Evolutionary conservation across 2,888 invertebrate genomes (phyloP).

Genomic region (Tiphia femorata): DNA sequence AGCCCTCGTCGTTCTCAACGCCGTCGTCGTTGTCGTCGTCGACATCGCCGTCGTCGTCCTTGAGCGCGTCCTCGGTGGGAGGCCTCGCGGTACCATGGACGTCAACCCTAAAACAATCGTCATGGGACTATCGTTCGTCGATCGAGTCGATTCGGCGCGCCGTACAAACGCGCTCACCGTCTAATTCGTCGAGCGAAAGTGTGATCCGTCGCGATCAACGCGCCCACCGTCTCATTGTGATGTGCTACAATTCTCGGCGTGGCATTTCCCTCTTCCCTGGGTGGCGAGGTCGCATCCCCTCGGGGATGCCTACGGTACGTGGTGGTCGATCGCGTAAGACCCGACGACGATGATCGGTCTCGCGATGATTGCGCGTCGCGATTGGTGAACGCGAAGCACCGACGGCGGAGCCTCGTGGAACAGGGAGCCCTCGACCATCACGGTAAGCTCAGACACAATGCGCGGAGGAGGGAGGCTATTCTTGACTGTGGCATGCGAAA

Average conservation of each 20-base stretch:
- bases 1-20: not conserved
- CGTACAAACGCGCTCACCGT: not conserved
- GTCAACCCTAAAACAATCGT: too few species aligned
- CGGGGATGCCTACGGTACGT: too few species aligned
- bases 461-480: too few species aligned
- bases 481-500: too few species aligned
- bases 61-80: not conserved
- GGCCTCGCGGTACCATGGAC: not conserved
- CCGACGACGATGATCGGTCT: too few species aligned
- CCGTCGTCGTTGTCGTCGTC: not conserved
- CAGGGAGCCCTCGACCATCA: too few species aligned
- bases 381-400: too few species aligned
- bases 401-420: too few species aligned
- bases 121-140: not conserved
- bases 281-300: not conserved
- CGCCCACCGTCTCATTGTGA: not conserved
- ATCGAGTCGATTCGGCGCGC: not conserved
- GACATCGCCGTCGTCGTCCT: not conserved
- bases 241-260: not conserved
- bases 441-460: too few species aligned
- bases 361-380: too few species aligned
- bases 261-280: too few species aligned
- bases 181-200: not conserved
- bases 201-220: not conserved
- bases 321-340: too few species aligned